Conservation (phyloP, 2,113 vertebrate genomes). For the Pandion haliaetus region DNA sequence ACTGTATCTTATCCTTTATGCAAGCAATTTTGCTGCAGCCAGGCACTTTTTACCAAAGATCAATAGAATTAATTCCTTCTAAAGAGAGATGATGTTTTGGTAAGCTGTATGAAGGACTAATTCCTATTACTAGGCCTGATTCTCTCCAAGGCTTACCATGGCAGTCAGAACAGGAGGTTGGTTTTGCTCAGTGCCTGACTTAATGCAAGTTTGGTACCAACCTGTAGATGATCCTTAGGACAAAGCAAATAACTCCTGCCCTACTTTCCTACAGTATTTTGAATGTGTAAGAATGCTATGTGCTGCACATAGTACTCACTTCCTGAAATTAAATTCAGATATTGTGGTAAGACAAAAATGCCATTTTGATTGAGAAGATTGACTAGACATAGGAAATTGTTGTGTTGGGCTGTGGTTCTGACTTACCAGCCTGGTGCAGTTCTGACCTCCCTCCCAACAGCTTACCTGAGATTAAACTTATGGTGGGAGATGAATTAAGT, state of each 20-base stretch:
- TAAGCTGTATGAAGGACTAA: neutral
- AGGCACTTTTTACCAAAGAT: neutral
- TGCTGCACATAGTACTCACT: neutral
- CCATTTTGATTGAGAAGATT: neutral
- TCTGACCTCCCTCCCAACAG: neutral
- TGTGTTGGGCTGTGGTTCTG: neutral
- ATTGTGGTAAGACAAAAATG: neutral
- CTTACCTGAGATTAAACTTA: neutral
- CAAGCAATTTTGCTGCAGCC: neutral
- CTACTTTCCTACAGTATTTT: neutral
- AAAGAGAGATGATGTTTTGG: neutral
- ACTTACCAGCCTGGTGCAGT: neutral
- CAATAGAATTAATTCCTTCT: neutral
- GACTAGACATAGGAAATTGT: neutral
- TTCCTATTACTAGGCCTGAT: neutral
- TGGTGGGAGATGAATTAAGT: neutral
- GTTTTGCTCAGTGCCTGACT: neutral
- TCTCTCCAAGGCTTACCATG: neutral
- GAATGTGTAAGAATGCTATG: neutral
- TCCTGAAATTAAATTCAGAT: neutral
- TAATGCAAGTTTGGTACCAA: too few species aligned
- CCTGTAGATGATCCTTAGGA: neutral
- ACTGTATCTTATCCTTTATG: neutral
- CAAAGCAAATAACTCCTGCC: neutral
- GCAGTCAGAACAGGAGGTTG: neutral